Evolutionary conservation across 1,140 invertebrate species (phyloP), one percentile per base, ranked within the genome.

Genomic region (Hylaeus volcanicus): DNA sequence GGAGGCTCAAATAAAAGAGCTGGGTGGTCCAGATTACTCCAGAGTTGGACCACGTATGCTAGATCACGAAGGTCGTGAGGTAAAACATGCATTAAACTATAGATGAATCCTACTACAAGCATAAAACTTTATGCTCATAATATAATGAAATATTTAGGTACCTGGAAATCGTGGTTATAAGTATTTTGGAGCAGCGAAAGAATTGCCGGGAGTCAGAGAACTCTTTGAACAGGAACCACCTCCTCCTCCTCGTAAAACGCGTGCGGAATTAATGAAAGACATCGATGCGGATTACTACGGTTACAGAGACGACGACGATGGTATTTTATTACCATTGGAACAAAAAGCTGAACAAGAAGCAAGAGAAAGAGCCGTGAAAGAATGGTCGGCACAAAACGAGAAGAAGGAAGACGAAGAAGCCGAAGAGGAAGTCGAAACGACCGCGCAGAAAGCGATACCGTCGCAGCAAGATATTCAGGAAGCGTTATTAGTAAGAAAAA

Each of bases 261-360:
- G 98, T 72, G 98, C 97, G 1, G 99, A 99, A 93, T 93, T 99
- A 53, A 99, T 99, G 98, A 97, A 98, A 89, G 97, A 99, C 89
- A 98, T 99, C 39, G 98, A 99, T 94, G 98, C 98, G 1, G 98
- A 99, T 93, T 99, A 99, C 93, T 99, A 99, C 94, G 99, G 99
- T 0, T 99, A 99, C 91, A 94, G 98, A 89, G 99, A 99, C 93
- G 98, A 99, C 89, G 99, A 99, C 90, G 99, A 99, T 93, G 98
- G 98, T 0, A 95, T 99, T 63, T 93, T 99, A 26, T 94, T 98
- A 80, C 98, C 98, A 0, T 90, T 99, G 2, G 99, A 99, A 94
- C 93, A 95, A 77, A 95, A 96, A 88, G 95, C 95, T 55, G 98
- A 99, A 94, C 96, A 96, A 89, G 93, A 95, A 85, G 94, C 95